These are phyloP conservation scores for Phodopus roborovskii DNA, from an alignment of 2,113 vertebrate genomes.

Conservation along the genomic window DNA sequence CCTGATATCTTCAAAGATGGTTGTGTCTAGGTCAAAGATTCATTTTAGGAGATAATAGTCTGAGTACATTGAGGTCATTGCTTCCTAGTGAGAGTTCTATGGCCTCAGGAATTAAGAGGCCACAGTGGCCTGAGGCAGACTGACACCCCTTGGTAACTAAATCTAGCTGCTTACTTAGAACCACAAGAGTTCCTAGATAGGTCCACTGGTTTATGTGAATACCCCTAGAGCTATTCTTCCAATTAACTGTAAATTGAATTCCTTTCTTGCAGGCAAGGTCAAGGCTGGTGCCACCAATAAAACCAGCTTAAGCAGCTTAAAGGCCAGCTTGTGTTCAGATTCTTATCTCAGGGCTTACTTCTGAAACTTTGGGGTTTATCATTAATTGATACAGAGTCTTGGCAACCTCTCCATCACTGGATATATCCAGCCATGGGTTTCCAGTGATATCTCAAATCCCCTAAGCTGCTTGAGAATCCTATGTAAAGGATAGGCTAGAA, in stretches of 20 bases:
- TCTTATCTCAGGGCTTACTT: not conserved
- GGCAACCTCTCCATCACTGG: not conserved
- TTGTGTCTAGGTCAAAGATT: not conserved
- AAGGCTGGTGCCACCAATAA: not conserved
- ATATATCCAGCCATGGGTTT: not conserved
- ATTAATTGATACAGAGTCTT: not conserved
- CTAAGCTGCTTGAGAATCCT: not conserved
- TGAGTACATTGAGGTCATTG: not conserved
- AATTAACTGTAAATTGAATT: not conserved
- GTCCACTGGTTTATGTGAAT: not conserved
- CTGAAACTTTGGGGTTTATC: not conserved
- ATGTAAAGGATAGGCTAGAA: not conserved
- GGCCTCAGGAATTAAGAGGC: not conserved
- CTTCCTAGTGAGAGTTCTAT: not conserved
- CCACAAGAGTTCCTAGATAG: not conserved
- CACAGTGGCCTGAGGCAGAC: not conserved
- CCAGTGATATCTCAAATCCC: not conserved
- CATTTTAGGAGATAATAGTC: not conserved
- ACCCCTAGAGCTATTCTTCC: not conserved
- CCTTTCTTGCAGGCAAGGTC: not conserved
- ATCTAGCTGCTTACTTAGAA: not conserved
- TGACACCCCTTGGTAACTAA: not conserved
- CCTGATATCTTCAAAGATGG: not conserved
- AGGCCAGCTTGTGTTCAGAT: not conserved
- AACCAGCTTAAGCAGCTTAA: not conserved